Evolutionary conservation across 2,113 vertebrate genomes (phyloP), one percentile per base, ranked within the genome.

Genomic region (Chiloscyllium plagiosum): DNA sequence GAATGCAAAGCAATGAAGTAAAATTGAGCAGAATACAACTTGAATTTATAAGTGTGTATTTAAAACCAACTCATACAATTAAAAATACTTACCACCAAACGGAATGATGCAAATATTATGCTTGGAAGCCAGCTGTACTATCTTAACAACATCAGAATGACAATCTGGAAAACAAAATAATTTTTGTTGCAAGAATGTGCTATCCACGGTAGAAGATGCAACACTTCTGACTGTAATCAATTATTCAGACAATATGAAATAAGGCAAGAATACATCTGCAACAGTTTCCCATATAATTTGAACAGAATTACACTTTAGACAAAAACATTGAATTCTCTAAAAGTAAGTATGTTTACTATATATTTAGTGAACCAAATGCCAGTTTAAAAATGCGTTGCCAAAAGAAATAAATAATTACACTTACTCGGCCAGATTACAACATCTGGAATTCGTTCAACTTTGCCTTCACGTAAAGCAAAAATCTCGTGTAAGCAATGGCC

Each of bases 401-500:
- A 96, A 95, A 37, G 19, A 95, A 95, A 96, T 96, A 66, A 96
- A 76, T 68, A 66, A 83, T 83, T 95, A 96, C 19, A 98, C 98
- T 98, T 96, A 99, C 99, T 98, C 97, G 99, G 99, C 99, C 99
- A 99, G 70, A 99, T 97, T 97, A 99, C 98, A 97, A 99, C 96
- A 97, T 99, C 99, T 96, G 99, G 99, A 98, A 99, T 97, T 96
- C 98, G 98, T 80, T 99, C 98, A 96, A 99, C 97, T 97, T 98
- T 99, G 97, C 99, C 99, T 98, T 99, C 99, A 97, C 99, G 98
- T 96, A 99, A 98, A 97, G 98, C 97, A 97, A 99, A 99, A 97
- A 99, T 98, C 97, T 99, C 99, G 94, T 99, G 98, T 97, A 99
- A 97, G 97, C 99, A 99, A 97, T 99, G 99, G 96, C 99, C 99